These are phyloP conservation scores for Pyrrhia umbra DNA, from an alignment of 2,888 invertebrate species.

Conservation along the genomic window DNA sequence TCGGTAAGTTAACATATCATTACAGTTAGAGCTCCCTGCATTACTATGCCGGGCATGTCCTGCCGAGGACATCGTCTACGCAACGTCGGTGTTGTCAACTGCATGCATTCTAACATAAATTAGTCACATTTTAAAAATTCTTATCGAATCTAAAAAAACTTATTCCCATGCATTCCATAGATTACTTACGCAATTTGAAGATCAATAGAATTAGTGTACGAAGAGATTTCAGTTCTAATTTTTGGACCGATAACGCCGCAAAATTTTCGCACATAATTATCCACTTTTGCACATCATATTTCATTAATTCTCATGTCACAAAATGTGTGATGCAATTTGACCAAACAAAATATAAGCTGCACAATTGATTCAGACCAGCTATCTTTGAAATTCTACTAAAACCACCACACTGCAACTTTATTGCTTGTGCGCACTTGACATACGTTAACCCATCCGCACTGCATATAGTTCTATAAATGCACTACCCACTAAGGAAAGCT, in stretches of 20 bases:
- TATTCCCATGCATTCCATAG: background rate
- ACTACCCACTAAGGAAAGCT: slow-evolving; percentile 29
- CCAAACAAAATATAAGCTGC: background rate
- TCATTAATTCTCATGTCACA: background rate
- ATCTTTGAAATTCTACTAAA: background rate
- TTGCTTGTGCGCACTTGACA: slow-evolving; percentile 12
- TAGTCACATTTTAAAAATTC: slow-evolving; percentile 14
- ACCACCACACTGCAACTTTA: slow-evolving; percentile 7
- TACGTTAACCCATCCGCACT: slow-evolving; percentile 8
- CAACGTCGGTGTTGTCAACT: slow-evolving; percentile 56
- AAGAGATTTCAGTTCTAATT: background rate
- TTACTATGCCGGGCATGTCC: slow-evolving; percentile 59
- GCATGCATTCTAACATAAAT: slow-evolving; percentile 35
- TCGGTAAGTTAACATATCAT: slow-evolving; percentile 61
- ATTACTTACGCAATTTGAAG: background rate
- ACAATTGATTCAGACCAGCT: background rate
- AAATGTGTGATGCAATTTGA: background rate
- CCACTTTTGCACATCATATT: background rate
- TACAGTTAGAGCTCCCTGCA: slow-evolving; percentile 57
- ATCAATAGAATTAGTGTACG: background rate
- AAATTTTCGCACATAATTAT: no score
- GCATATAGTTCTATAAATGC: slow-evolving; percentile 20
- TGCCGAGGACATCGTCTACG: slow-evolving; percentile 63
- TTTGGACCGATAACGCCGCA: background rate
- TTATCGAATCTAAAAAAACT: background rate